phyloP scores from a whole-genome alignment of 2,888 invertebrate species.

The Platycheirus rosarum region DNA sequence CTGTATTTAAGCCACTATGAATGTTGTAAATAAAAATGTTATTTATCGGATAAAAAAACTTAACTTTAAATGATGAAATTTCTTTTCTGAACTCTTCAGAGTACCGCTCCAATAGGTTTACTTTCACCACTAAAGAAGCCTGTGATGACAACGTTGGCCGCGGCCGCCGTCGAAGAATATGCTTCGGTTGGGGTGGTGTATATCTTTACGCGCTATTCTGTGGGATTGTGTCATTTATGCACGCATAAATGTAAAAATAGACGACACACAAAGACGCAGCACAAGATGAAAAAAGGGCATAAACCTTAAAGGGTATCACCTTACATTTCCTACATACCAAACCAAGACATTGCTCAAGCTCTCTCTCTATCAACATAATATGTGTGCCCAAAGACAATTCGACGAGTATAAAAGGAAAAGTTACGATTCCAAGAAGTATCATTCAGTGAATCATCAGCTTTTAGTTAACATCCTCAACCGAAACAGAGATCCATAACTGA shows the following conservation, averaged over 20 bases:
- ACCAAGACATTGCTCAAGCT: slow-evolving; percentile 47
- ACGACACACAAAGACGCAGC: slow-evolving; percentile 13
- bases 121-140: slow-evolving; percentile 53
- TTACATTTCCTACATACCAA: slow-evolving; percentile 66
- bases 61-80: slow-evolving; percentile 6
- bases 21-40: slow-evolving; percentile 67
- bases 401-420: slow-evolving; percentile 60
- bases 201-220: slow-evolving; percentile 41
- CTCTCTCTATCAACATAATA: slow-evolving; percentile 35
- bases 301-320: slow-evolving; percentile 57
- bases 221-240: slow-evolving; percentile 67
- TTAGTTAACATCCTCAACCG: slow-evolving; percentile 62
- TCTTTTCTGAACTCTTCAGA: slow-evolving; percentile 1
- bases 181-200: slow-evolving; percentile 30
- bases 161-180: slow-evolving; percentile 28
- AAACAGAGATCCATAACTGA: slow-evolving; percentile 59
- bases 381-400: slow-evolving; percentile 7
- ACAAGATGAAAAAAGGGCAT: slow-evolving; percentile 54
- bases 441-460: slow-evolving; percentile 64
- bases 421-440: slow-evolving; percentile 54
- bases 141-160: not conserved
- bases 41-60: slow-evolving; percentile 22
- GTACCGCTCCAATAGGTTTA: slow-evolving; percentile 16
- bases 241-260: slow-evolving; percentile 40
- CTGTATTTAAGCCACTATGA: slow-evolving; percentile 53